Conservation (phyloP, 2,888 invertebrate species). For the Agapostemon virescens region DNA sequence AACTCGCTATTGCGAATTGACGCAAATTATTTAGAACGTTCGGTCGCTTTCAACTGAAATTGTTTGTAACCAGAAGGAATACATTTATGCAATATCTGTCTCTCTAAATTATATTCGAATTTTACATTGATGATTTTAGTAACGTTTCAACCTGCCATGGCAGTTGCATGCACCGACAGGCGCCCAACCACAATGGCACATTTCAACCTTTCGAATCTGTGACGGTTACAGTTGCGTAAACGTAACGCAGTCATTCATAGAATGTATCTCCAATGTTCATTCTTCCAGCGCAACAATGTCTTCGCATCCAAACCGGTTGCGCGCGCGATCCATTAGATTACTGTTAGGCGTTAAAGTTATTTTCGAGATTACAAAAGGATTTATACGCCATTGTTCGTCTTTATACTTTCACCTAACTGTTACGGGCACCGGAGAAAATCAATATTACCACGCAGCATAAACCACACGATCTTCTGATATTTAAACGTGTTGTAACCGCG, state of each 20-base stretch:
- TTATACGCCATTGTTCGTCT: constrained; percentile 39
- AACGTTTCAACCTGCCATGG: neutral
- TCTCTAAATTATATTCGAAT: neutral
- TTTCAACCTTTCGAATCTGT: constrained; percentile 3
- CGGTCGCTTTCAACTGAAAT: neutral
- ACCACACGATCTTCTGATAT: neutral
- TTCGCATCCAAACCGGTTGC: constrained; percentile 45
- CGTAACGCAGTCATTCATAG: constrained; percentile 19
- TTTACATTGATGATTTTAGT: neutral
- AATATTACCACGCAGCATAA: neutral
- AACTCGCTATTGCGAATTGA: neutral
- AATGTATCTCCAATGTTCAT: constrained; percentile 32
- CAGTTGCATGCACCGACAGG: neutral
- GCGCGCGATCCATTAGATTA: constrained; percentile 43
- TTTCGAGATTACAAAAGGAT: constrained; percentile 46
- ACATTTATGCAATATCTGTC: no score
- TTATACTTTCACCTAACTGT: constrained; percentile 49
- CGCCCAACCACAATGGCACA: neutral
- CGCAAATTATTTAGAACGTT: neutral
- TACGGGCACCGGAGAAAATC: constrained; percentile 19
- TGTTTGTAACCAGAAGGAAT: neutral
- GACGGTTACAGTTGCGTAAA: constrained; percentile 7
- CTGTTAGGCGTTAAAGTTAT: constrained; percentile 42
- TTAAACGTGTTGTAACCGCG: neutral
- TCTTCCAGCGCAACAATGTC: constrained; percentile 35